A percentile compares a stretch with the other conserved stretches of the same genome.
phyloP scores from a whole-genome alignment of 2,888 invertebrate species.

The Drosophila anceps region DNA sequence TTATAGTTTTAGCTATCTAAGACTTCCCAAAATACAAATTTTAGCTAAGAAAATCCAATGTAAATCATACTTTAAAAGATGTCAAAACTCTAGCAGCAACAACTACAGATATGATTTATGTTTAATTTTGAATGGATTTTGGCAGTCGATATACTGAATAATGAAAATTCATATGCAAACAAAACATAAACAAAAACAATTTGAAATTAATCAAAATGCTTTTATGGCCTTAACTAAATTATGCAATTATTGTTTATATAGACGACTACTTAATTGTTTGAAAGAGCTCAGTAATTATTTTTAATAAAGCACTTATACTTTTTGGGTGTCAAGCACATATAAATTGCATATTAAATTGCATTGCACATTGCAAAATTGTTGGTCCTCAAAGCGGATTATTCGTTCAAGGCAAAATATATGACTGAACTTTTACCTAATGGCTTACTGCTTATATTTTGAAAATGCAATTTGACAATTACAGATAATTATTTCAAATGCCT shows the following conservation, averaged over 20 bases:
- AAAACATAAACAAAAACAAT: background rate
- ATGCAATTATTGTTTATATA: background rate
- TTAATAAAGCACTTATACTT: background rate
- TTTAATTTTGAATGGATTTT: background rate
- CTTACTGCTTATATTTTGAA: background rate
- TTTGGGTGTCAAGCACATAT: background rate
- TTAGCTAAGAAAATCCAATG: background rate
- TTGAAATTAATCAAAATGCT: background rate
- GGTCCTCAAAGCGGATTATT: background rate
- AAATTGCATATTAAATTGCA: background rate
- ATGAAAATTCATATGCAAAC: background rate
- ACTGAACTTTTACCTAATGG: background rate
- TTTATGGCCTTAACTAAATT: background rate
- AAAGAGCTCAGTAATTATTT: background rate
- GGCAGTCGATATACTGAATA: background rate
- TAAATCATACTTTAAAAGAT: background rate
- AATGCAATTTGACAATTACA: background rate
- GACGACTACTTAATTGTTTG: background rate
- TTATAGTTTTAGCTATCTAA: conserved; percentile 1
- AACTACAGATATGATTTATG: background rate
- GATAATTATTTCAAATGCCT: background rate
- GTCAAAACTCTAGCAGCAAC: background rate
- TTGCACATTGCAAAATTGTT: background rate
- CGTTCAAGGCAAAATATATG: background rate
- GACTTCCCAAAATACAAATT: conserved; percentile 7